phyloP scores from a whole-genome alignment of 1,140 invertebrate species.

The Drosophila punjabiensis region DNA sequence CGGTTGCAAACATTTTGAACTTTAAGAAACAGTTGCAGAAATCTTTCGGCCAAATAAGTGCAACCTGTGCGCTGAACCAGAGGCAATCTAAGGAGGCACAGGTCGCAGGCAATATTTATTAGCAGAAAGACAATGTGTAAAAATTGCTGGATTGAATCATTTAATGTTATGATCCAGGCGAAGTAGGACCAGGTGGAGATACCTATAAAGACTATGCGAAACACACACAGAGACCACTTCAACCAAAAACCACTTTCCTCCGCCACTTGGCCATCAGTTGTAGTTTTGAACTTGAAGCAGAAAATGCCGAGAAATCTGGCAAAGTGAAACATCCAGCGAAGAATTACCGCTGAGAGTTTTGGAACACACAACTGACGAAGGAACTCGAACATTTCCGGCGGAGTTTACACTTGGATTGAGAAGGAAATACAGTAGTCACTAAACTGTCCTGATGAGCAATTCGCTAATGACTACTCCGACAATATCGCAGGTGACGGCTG shows the following conservation, averaged over 20 bases:
- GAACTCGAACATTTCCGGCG: constrained; percentile 13
- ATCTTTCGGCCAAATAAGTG: constrained; percentile 14
- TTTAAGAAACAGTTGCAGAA: constrained; percentile 23
- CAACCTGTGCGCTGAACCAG: background rate
- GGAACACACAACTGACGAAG: constrained; percentile 7
- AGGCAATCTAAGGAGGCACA: constrained; percentile 30
- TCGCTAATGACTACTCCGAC: constrained; percentile 1
- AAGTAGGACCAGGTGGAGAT: background rate
- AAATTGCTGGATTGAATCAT: background rate
- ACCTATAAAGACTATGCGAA: background rate
- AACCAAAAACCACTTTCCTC: background rate
- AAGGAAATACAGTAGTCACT: background rate
- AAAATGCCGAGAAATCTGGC: background rate
- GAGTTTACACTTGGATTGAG: background rate
- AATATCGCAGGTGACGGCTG: background rate
- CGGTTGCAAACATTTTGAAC: background rate
- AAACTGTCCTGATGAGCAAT: background rate
- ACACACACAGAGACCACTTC: constrained; percentile 20
- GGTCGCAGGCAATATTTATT: background rate
- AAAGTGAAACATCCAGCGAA: background rate
- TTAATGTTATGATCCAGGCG: background rate
- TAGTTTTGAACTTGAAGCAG: background rate
- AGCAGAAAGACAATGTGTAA: background rate
- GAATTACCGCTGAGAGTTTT: constrained; percentile 3
- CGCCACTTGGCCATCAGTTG: background rate